A percentile compares a stretch with the other conserved stretches of the same genome.
These are phyloP conservation scores for Beaufortia kweichowensis DNA, from an alignment of 2,113 vertebrate genomes.

Conservation along the genomic window DNA sequence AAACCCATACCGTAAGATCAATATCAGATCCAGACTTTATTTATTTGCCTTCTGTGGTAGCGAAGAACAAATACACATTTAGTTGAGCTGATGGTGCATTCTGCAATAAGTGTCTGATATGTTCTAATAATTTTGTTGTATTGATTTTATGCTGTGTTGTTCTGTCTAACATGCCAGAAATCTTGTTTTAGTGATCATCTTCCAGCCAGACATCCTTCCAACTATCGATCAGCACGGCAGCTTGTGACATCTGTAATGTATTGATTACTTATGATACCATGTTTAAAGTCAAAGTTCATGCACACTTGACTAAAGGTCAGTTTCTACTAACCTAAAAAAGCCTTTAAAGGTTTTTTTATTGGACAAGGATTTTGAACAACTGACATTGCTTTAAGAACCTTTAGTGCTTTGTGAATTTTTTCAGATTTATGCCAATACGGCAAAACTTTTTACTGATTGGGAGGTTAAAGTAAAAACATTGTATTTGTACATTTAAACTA, in stretches of 20 bases:
- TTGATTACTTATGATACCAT: background rate
- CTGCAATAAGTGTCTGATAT: background rate
- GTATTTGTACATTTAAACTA: too few species aligned
- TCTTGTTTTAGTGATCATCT: constrained; percentile 18
- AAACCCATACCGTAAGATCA: constrained; percentile 11
- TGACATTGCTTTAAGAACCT: too few species aligned
- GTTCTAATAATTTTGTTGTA: background rate
- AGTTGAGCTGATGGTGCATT: background rate
- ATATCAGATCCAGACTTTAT: constrained; percentile 36
- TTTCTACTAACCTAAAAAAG: too few species aligned
- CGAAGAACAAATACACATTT: background rate
- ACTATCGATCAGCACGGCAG: background rate
- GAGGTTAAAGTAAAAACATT: too few species aligned
- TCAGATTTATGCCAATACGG: too few species aligned
- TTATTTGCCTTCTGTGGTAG: constrained; percentile 4
- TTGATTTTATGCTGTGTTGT: background rate
- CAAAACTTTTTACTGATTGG: too few species aligned
- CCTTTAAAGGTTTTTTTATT: too few species aligned
- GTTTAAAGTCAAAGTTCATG: too few species aligned
- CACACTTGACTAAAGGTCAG: too few species aligned
- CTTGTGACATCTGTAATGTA: background rate
- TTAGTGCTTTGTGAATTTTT: too few species aligned
- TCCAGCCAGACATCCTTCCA: background rate
- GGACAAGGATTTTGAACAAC: too few species aligned
- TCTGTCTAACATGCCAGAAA: background rate